phyloP scores from a whole-genome alignment of 2,888 invertebrate species.

The Ceramica pisi region DNA sequence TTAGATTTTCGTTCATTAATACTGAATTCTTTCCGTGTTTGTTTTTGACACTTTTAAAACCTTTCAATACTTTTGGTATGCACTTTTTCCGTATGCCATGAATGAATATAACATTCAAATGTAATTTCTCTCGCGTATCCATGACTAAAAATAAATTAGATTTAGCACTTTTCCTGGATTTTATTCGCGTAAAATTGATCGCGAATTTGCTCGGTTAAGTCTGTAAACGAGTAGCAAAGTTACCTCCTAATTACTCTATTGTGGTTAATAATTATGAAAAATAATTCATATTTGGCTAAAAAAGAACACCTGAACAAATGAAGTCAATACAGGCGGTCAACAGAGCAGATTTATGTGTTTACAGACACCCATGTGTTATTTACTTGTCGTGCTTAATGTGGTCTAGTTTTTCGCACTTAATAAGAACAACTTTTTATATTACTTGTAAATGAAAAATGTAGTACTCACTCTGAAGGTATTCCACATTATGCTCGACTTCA shows the following conservation, averaged over 20 bases:
- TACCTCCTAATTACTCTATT: background rate
- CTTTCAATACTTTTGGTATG: background rate
- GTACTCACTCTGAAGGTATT: conserved; percentile 90
- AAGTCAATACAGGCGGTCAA: background rate
- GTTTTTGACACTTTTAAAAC: background rate
- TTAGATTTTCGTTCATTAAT: too few species aligned
- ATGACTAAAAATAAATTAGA: background rate
- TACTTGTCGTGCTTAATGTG: conserved; percentile 3
- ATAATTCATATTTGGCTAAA: background rate
- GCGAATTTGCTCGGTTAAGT: background rate
- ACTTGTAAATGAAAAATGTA: background rate
- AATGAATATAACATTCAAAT: background rate
- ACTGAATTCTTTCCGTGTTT: background rate
- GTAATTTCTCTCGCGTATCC: background rate
- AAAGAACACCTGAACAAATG: background rate
- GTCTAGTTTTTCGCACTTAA: background rate
- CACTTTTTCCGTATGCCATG: background rate
- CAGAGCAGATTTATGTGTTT: conserved; percentile 1
- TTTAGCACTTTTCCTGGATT: background rate
- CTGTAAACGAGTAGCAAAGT: too few species aligned
- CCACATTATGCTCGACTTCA: conserved; percentile 93
- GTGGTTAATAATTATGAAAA: too few species aligned
- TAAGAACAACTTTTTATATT: background rate
- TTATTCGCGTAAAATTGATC: background rate
- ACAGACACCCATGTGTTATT: background rate